Conservation (phyloP, 2,797 vertebrate species). For the Brachymystax lenok region DNA sequence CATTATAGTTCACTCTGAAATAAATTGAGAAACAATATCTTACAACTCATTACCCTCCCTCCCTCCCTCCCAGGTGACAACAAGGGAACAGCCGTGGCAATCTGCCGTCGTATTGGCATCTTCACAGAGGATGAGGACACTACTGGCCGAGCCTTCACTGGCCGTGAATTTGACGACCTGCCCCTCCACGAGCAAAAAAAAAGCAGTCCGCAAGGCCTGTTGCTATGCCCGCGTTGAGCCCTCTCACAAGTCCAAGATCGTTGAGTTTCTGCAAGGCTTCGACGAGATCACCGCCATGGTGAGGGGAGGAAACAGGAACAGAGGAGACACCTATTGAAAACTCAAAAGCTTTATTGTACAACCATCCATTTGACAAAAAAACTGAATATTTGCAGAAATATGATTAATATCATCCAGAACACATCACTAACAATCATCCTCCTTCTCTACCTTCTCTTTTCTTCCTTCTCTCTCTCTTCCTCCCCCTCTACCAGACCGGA, state of each 20-base stretch:
- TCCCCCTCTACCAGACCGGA: slow-evolving; percentile 77
- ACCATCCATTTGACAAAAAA: neutral
- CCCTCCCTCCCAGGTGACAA: slow-evolving; percentile 78
- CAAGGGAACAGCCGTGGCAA: slow-evolving; percentile 93
- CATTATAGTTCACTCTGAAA: neutral
- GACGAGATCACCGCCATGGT: slow-evolving; percentile 97
- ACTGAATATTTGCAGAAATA: neutral
- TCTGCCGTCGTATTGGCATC: slow-evolving; percentile 95
- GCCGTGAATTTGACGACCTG: slow-evolving; percentile 92
- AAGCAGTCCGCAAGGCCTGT: slow-evolving; percentile 82
- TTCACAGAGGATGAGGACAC: slow-evolving; percentile 87
- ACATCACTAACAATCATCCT: too few species aligned
- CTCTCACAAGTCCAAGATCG: slow-evolving; percentile 92
- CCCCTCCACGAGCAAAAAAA: slow-evolving; percentile 80
- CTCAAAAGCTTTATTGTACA: neutral
- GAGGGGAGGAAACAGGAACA: slow-evolving; percentile 43
- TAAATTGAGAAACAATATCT: neutral
- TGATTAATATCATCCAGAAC: too few species aligned
- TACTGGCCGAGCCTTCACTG: slow-evolving; percentile 80
- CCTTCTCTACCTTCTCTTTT: neutral
- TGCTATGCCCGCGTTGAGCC: slow-evolving; percentile 93
- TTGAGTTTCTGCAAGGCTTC: slow-evolving; percentile 89
- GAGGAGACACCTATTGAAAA: neutral
- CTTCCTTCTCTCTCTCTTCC: neutral
- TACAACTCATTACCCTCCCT: neutral